phyloP scores from a whole-genome alignment of 2,113 vertebrate genomes.

The Heterotis niloticus region DNA sequence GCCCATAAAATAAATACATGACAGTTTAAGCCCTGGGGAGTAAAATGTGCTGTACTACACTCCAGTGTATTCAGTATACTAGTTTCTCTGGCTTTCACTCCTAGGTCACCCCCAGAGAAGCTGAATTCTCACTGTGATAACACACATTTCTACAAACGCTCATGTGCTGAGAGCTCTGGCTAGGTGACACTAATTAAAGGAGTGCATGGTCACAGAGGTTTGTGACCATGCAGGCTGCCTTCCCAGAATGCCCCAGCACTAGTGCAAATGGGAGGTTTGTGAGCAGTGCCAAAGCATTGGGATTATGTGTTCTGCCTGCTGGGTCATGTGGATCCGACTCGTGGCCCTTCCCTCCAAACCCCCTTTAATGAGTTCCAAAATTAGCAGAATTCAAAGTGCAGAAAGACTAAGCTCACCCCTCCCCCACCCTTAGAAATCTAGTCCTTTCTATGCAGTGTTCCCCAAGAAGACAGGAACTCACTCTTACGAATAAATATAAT shows the following conservation, averaged over 20 bases:
- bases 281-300: conserved; percentile 31
- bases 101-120: neutral
- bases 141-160: neutral
- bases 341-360: conserved; percentile 52
- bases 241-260: conserved; percentile 13
- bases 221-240: conserved; percentile 13
- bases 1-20: neutral
- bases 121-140: neutral
- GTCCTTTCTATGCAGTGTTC: neutral
- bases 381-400: conserved; percentile 65
- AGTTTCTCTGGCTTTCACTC: neutral
- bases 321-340: conserved; percentile 45
- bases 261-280: conserved; percentile 23
- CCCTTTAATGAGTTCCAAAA: conserved; percentile 73
- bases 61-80: neutral
- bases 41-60: neutral
- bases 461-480: neutral
- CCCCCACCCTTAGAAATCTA: neutral
- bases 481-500: neutral
- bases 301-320: conserved; percentile 48
- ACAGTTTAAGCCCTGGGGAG: neutral
- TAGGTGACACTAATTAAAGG: conserved; percentile 46
- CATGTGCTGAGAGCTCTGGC: conserved; percentile 14
- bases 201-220: conserved; percentile 38
- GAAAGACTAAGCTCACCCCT: conserved; percentile 52